Evolutionary conservation across 2,113 vertebrate genomes (phyloP).

Genomic region (Rhegmatorhina hoffmannsi): DNA sequence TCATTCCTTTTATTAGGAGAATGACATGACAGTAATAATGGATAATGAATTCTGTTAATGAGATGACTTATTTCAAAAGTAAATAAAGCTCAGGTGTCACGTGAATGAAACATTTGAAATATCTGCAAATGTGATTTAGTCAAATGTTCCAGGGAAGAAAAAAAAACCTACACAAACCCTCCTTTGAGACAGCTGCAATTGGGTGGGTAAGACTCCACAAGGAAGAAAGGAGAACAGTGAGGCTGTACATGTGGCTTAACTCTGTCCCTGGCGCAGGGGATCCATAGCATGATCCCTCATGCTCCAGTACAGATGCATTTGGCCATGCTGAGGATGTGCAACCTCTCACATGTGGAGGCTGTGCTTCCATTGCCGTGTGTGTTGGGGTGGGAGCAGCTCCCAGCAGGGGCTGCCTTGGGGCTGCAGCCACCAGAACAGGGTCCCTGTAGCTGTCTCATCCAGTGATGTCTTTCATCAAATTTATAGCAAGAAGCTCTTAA

Average conservation of each 20-base stretch:
- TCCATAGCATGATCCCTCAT: background rate
- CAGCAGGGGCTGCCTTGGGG: background rate
- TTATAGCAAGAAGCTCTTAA: background rate
- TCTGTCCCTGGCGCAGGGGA: background rate
- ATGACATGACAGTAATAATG: conserved; percentile 73
- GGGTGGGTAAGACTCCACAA: background rate
- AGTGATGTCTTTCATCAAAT: background rate
- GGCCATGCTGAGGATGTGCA: fast-evolving
- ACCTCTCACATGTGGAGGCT: background rate
- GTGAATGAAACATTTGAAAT: conserved; percentile 51
- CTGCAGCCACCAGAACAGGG: background rate
- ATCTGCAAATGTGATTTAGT: conserved; percentile 58
- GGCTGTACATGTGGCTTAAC: background rate
- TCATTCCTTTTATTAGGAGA: conserved; percentile 57
- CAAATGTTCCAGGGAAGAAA: conserved; percentile 13
- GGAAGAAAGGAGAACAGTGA: background rate
- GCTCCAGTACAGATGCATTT: background rate
- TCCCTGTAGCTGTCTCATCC: background rate
- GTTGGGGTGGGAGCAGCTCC: background rate
- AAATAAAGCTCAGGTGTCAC: conserved; percentile 69
- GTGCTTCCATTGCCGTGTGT: fast-evolving
- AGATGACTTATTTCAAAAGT: conserved; percentile 68
- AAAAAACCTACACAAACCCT: background rate
- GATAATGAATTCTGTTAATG: conserved; percentile 68
- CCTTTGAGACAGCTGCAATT: background rate